A percentile compares a stretch with the other conserved stretches of the same genome.
Evolutionary conservation across 1,140 invertebrate genomes (phyloP).

Genomic region (Kradibia gibbosae): DNA sequence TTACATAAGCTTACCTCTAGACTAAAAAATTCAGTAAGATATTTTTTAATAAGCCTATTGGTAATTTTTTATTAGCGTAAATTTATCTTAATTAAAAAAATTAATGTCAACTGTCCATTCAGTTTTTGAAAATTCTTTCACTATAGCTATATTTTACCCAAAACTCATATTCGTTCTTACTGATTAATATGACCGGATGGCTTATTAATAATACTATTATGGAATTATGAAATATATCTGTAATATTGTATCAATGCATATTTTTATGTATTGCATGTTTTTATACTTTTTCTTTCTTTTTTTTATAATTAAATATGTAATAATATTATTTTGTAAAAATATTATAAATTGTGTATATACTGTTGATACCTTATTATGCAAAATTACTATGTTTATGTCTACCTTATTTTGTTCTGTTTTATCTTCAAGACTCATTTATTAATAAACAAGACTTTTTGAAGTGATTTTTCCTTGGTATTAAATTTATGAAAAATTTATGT

Average conservation of each 20-base stretch:
- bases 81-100: background rate
- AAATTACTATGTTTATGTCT: background rate
- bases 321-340: no score
- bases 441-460: background rate
- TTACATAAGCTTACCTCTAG: constrained; percentile 4
- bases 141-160: constrained; percentile 14
- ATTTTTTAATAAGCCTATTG: background rate
- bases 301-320: constrained; percentile 20
- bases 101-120: background rate
- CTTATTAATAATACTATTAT: background rate
- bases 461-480: background rate
- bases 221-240: constrained; percentile 20
- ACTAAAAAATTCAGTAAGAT: background rate
- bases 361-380: constrained; percentile 15
- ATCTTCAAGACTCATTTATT: background rate
- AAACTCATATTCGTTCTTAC: constrained; percentile 31
- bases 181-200: constrained; percentile 10
- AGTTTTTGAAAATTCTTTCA: background rate
- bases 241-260: background rate
- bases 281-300: constrained; percentile 8
- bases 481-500: background rate
- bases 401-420: constrained; percentile 6
- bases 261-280: constrained; percentile 33
- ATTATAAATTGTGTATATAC: background rate
- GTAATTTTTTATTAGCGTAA: background rate